Evolutionary conservation across 2,113 vertebrate species (phyloP).

Genomic region (Prunella himalayana): DNA sequence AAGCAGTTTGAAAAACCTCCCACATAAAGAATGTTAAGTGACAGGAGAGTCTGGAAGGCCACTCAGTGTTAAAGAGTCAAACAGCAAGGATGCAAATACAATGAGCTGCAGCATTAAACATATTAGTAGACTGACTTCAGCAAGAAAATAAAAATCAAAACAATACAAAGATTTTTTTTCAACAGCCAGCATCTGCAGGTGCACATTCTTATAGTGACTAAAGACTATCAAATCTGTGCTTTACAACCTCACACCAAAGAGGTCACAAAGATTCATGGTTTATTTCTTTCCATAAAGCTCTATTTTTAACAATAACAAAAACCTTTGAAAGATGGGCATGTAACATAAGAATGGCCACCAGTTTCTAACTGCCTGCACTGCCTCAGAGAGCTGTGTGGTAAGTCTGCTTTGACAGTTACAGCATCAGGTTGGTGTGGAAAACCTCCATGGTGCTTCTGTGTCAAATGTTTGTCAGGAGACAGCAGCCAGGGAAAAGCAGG

Average conservation of each 20-base stretch:
- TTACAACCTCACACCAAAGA: background rate
- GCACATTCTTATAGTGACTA: background rate
- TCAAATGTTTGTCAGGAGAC: background rate
- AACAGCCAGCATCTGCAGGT: background rate
- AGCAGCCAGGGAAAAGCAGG: background rate
- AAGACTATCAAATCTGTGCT: background rate
- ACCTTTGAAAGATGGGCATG: background rate
- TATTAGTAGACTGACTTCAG: background rate
- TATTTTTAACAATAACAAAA: background rate
- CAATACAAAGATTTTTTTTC: background rate
- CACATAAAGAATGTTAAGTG: background rate
- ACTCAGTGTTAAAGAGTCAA: background rate
- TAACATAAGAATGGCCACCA: background rate
- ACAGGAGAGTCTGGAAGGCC: background rate
- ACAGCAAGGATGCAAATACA: background rate
- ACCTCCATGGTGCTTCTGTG: background rate
- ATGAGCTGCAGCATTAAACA: background rate
- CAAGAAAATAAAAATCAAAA: background rate
- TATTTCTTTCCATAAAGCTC: background rate
- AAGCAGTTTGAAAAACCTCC: background rate
- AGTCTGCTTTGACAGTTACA: background rate
- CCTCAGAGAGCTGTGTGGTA: background rate
- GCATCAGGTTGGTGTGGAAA: background rate
- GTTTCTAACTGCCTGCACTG: background rate
- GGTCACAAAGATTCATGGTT: background rate